Evolutionary conservation across 2,888 invertebrate genomes (phyloP).

Genomic region (Zygaena filipendulae): DNA sequence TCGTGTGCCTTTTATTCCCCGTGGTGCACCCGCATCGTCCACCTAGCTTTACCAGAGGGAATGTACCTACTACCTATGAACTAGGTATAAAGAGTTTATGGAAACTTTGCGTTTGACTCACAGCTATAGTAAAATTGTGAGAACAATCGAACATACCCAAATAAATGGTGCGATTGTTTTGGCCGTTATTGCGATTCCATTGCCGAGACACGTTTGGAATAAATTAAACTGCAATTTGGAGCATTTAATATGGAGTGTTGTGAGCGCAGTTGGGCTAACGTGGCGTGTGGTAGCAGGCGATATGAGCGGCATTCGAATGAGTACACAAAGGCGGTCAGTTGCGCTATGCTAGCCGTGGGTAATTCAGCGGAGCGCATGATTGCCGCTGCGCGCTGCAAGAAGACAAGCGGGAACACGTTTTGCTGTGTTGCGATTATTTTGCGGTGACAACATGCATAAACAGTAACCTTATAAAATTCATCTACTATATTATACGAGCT

Average conservation of each 20-base stretch:
- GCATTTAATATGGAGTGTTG: slow-evolving; percentile 64
- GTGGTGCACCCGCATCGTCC: too few relatives aligned
- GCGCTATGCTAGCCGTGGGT: slow-evolving; percentile 32
- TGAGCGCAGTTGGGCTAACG: slow-evolving; percentile 54
- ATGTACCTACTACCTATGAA: too few relatives aligned
- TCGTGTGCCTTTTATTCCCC: too few relatives aligned
- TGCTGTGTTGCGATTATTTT: too few relatives aligned
- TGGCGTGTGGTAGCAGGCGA: slow-evolving; percentile 38
- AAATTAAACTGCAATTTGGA: slow-evolving; percentile 67
- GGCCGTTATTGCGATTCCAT: slow-evolving; percentile 62
- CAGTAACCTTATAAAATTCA: slow-evolving; percentile 20
- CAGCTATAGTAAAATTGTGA: too few relatives aligned
- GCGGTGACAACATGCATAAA: slow-evolving; percentile 6
- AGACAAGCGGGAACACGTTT: too few relatives aligned
- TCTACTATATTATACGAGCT: slow-evolving; percentile 36
- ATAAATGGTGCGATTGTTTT: slow-evolving; percentile 58
- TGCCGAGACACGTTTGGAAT: slow-evolving; percentile 65
- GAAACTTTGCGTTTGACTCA: too few relatives aligned
- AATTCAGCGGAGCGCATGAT: slow-evolving; percentile 44
- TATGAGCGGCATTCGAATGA: slow-evolving; percentile 60
- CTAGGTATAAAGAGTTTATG: too few relatives aligned
- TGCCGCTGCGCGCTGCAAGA: slow-evolving; percentile 5
- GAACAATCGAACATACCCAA: too few relatives aligned
- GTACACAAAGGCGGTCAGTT: slow-evolving; percentile 46
- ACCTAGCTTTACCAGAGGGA: too few relatives aligned